phyloP scores from a whole-genome alignment of 1,140 invertebrate species.

The Apocrypta bakeri region DNA sequence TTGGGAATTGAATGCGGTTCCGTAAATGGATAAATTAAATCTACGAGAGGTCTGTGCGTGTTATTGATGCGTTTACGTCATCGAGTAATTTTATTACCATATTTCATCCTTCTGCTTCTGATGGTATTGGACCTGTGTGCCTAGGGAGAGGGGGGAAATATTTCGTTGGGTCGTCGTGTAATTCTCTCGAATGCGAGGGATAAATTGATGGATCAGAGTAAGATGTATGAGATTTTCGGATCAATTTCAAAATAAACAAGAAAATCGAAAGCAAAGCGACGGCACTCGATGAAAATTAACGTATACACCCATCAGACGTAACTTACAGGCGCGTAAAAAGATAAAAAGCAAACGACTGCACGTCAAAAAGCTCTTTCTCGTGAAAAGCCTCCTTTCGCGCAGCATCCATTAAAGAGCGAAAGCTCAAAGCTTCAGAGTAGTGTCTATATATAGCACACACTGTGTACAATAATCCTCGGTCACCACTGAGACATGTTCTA shows the following conservation, averaged over 20 bases:
- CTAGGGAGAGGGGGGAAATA: background rate
- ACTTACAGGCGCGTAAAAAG: background rate
- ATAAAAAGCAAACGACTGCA: no score
- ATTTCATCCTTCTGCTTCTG: background rate
- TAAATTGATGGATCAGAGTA: no score
- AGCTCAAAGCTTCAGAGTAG: background rate
- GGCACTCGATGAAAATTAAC: no score
- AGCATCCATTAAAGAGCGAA: background rate
- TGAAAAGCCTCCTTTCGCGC: background rate
- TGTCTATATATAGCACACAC: no score
- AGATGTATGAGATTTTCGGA: no score
- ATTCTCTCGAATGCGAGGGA: background rate
- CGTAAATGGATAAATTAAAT: background rate
- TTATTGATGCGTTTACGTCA: background rate
- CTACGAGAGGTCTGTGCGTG: background rate
- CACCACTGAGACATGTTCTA: background rate
- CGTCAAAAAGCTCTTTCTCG: background rate
- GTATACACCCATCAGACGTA: no score
- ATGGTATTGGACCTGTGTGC: no score
- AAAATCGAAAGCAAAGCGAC: no score
- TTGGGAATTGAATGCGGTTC: background rate
- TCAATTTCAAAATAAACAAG: no score
- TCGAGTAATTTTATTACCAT: background rate
- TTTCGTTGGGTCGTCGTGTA: background rate
- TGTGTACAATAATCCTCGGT: background rate